phyloP scores from a whole-genome alignment of 2,888 invertebrate species.

The Rotaria sp. region DNA sequence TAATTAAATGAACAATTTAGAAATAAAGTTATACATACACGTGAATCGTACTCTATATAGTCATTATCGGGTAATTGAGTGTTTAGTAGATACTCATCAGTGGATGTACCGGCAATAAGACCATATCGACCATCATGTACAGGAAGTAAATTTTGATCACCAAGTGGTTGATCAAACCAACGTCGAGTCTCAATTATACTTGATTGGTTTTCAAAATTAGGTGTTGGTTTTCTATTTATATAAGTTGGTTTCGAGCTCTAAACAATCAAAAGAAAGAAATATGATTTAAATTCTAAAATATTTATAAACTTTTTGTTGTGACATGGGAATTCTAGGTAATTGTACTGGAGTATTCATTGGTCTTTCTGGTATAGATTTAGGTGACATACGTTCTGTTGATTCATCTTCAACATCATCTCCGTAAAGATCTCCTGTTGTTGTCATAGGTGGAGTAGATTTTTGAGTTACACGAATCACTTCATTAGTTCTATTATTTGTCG shows the following conservation, averaged over 20 bases:
- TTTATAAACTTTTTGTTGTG: not conserved
- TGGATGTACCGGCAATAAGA: not conserved
- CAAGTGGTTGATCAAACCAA: constrained; percentile 19
- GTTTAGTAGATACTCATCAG: not conserved
- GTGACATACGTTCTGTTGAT: not conserved
- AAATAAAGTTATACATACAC: not conserved
- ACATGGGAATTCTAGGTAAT: not conserved
- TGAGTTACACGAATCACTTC: not conserved
- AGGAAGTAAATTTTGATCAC: constrained; percentile 10
- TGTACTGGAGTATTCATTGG: not conserved
- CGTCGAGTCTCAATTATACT: not conserved
- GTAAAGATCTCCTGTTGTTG: not conserved
- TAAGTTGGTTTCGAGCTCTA: not conserved
- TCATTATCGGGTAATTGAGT: not conserved
- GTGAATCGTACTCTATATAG: no score
- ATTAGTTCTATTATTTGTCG: not conserved
- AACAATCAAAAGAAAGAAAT: not conserved
- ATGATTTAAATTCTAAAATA: not conserved
- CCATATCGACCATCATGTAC: constrained; percentile 20
- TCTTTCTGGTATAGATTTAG: not conserved
- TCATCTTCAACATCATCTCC: not conserved
- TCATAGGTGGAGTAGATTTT: no score
- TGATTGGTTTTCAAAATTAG: not conserved
- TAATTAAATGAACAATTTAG: no score
- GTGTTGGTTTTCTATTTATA: not conserved